Evolutionary conservation across 2,888 invertebrate species (phyloP), one percentile per base, ranked within the genome.

Genomic region (Drosophila melanosoma): DNA sequence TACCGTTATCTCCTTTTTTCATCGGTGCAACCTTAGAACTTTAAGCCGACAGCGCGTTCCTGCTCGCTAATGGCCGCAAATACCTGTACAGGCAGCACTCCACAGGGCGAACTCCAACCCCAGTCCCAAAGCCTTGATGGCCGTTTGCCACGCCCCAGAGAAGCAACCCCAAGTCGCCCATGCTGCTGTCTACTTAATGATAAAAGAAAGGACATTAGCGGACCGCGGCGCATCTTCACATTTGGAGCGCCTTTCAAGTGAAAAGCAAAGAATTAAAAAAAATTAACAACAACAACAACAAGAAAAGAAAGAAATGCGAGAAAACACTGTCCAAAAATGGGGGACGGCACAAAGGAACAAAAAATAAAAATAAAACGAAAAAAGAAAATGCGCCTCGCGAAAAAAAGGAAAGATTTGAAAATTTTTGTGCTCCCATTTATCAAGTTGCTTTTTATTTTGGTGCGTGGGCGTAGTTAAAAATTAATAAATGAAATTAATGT

Each of bases 401-500:
- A 87, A 82, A 71, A 87, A 82, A 29, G 65, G 57, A 72, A 84
- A 82, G 86, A 85, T 85, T 86, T 86, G 62, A 68, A 84, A 82
- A 76, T 79, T 79, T 86, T 65, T 62, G 69, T 63, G 66, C 71
- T 66, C 83, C 83, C 85, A 86, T 86, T 86, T 90, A 90, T 86
- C 89, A 86, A 86, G 89, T 89, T 86, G 90, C 85, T 90, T 90
- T 90, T 90, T 90, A 86, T 86, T 85, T 86, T 72, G 65, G 75
- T 85, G 89, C 87, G 87, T 78, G 89, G 90, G 90, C 90, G 85
- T 86, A 86, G 85, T 86, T 86, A 89, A 88, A 90, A 91, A 91
- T 91, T 91, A 91, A 91, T 91, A 91, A 91, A 91, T 90, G 87
- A 91, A 91, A 91, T 91, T 91, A 91, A 91, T 90, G 91, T 81